A percentile compares a stretch with the other conserved stretches of the same genome.
phyloP scores from a whole-genome alignment of 2,797 vertebrate species.

The Geotrypetes seraphini region DNA sequence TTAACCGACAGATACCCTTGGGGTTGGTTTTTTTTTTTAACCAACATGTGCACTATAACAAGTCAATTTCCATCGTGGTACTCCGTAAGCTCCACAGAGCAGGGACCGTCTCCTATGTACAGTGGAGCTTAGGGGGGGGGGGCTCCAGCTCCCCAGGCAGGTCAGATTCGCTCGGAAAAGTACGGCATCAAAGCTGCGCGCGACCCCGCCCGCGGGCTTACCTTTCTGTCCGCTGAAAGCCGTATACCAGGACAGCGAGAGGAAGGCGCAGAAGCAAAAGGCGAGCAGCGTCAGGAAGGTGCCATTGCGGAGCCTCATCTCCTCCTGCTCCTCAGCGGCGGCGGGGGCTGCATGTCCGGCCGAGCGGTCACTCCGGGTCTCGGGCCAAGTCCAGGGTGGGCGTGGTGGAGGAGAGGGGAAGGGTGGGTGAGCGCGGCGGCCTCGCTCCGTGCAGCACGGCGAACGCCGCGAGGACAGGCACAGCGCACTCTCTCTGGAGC shows the following conservation, averaged over 20 bases:
- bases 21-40: too few relatives aligned
- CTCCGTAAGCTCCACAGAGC: too few relatives aligned
- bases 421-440: not conserved
- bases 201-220: slow-evolving; percentile 36
- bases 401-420: not conserved
- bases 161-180: too few relatives aligned
- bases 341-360: slow-evolving; percentile 64
- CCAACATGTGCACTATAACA: too few relatives aligned
- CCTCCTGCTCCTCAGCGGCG: slow-evolving; percentile 55
- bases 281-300: slow-evolving; percentile 91
- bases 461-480: too few relatives aligned
- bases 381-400: slow-evolving; percentile 8
- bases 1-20: too few relatives aligned
- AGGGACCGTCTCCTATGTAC: too few relatives aligned
- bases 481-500: too few relatives aligned
- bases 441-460: too few relatives aligned
- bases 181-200: too few relatives aligned
- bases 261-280: slow-evolving; percentile 83
- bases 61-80: too few relatives aligned
- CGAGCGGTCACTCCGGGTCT: slow-evolving; percentile 8
- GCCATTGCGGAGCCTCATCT: slow-evolving; percentile 96
- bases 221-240: slow-evolving; percentile 92
- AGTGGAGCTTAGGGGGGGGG: too few relatives aligned
- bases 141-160: not conserved
- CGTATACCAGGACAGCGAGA: slow-evolving; percentile 93